Percentiles rank a stretch among this genome's conserved stretches.
These are phyloP conservation scores for Acinonyx jubatus DNA, from an alignment of 2,113 vertebrate genomes.

Conservation along the genomic window DNA sequence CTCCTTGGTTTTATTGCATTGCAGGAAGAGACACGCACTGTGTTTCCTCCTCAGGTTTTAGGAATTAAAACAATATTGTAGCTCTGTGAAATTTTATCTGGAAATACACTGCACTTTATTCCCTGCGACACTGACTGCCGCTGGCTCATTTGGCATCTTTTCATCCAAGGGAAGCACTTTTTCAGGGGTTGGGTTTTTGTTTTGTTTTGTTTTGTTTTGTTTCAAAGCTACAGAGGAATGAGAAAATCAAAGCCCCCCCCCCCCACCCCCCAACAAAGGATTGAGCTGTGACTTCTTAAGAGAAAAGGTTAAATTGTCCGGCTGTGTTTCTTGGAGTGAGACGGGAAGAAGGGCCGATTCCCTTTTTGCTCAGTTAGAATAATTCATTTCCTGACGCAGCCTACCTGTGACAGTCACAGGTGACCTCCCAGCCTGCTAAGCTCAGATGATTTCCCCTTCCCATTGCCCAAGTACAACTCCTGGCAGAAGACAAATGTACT, in stretches of 20 bases:
- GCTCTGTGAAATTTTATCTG: constrained; percentile 58
- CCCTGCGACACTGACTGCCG: not conserved
- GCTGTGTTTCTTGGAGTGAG: constrained; percentile 49
- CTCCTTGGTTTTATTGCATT: not conserved
- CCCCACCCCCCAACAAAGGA: not conserved
- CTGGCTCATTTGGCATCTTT: not conserved
- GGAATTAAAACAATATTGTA: constrained; percentile 75
- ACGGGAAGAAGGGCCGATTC: not conserved
- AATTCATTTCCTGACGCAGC: constrained; percentile 57
- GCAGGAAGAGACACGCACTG: constrained; percentile 33
- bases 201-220: not conserved
- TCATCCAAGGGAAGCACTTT: not conserved
- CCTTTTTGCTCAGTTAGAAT: constrained; percentile 37
- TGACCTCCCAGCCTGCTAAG: constrained; percentile 64
- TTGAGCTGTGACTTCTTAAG: constrained; percentile 53
- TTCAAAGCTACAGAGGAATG: not conserved
- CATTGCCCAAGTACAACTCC: not conserved
- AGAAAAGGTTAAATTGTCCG: constrained; percentile 61
- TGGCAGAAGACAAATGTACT: constrained; percentile 64
- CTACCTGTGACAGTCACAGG: constrained; percentile 70
- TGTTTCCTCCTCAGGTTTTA: constrained; percentile 62
- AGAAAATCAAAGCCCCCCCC: not conserved
- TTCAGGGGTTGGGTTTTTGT: not conserved
- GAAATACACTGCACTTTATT: constrained; percentile 52
- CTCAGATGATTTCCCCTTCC: constrained; percentile 42